Base-by-base conservation (phyloP, 2,113 vertebrate species). In the Phainopepla nitens region DNA sequence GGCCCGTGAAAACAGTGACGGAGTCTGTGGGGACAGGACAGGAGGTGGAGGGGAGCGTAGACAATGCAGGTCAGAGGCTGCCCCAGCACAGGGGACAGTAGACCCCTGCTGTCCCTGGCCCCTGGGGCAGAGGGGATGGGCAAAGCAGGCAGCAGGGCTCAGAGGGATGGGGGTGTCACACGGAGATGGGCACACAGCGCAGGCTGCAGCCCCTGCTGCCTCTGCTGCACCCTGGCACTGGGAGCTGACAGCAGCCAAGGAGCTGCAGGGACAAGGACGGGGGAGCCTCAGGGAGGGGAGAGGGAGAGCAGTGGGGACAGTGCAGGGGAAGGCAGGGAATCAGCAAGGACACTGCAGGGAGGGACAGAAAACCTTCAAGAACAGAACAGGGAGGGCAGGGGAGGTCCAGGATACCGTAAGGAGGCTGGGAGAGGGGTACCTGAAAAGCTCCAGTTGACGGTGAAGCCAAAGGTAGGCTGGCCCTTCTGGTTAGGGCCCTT, bases 401-500 rank as follows among this genome's bases (percentile, higher is more conserved):
- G 16, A 60, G 8, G 5, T n/a, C 17, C 29, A n/a, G 23, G 15
- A 15, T 27, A 33, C 6, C 13, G 4, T 1, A 17, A 11, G 17
- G 6, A 41, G 13, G 4, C 1, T 28, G 12, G 15, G 31, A 39
- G 69, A 62, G 9, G 61, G 27, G 18, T 8, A 96, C 95, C 93
- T 95, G 95, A 44, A 82, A 83, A 96, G 3, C 0, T 92, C 94
- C 94, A 97, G 7, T 75, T 50, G 47, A 96, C 86, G 0, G 93
- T 94, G 86, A 96, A 95, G 6, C 95, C 92, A 0, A 95, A 96
- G 6, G 82, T 80, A 6, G 92, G 50, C 23, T 94, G 75, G 13
- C 15, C 24, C 3, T n/a, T 33, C 20, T 19, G 3, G 6, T 56
- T 78, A 1, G 0, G 13, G 11, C 0, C 0, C 8, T 62, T 8